These are phyloP conservation scores for Drosophila rellima DNA, from an alignment of 2,888 invertebrate genomes.

Conservation along the genomic window DNA sequence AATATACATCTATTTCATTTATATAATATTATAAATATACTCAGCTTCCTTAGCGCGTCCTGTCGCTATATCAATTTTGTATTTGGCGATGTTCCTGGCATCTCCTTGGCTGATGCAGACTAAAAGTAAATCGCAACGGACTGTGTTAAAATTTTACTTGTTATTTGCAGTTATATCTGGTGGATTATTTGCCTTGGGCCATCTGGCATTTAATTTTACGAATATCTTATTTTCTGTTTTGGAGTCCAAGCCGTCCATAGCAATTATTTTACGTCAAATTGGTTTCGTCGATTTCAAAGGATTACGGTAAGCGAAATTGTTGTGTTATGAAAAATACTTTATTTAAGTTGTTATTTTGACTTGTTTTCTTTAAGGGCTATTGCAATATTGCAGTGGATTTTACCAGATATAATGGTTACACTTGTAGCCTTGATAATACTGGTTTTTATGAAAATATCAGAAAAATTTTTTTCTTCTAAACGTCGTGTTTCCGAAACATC, in stretches of 20 bases:
- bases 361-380: slow-evolving; percentile 22
- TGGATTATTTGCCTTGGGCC: slow-evolving; percentile 26
- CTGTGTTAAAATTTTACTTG: slow-evolving; percentile 30
- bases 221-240: slow-evolving; percentile 16
- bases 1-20: neutral
- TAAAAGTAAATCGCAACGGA: slow-evolving; percentile 3
- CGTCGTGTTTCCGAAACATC: too few relatives aligned
- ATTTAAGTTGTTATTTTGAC: too few relatives aligned
- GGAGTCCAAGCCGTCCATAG: neutral
- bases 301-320: slow-evolving; percentile 33
- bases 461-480: neutral
- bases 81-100: slow-evolving; percentile 54
- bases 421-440: slow-evolving; percentile 30
- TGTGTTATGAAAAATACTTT: too few relatives aligned
- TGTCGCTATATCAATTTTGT: slow-evolving; percentile 52
- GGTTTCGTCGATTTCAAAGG: slow-evolving; percentile 50
- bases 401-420: slow-evolving; percentile 54
- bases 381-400: slow-evolving; percentile 50
- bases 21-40: neutral
- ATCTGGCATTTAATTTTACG: slow-evolving; percentile 36
- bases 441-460: slow-evolving; percentile 24
- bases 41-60: slow-evolving; percentile 55
- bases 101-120: slow-evolving; percentile 51
- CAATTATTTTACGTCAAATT: slow-evolving; percentile 40
- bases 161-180: slow-evolving; percentile 22